Percentiles rank a stretch among this genome's conserved stretches.
phyloP scores from a whole-genome alignment of 1,140 invertebrate species.

The Solenopsis invicta region DNA sequence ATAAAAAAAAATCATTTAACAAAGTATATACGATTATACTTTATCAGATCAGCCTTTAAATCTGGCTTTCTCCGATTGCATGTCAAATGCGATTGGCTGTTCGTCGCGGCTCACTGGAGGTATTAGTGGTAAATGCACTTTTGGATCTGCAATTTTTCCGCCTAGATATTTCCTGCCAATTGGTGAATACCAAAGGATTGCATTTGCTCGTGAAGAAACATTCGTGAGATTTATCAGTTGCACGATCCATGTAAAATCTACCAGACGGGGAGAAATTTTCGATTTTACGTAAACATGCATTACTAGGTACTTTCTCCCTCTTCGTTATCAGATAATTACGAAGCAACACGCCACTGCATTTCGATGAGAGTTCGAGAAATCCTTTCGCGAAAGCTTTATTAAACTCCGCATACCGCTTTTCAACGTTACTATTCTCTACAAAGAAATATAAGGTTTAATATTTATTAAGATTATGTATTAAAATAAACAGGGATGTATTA shows the following conservation, averaged over 20 bases:
- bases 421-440: background rate
- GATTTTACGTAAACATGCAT: slow-evolving; percentile 29
- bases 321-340: slow-evolving; percentile 63
- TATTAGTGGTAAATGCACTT: background rate
- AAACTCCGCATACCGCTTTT: background rate
- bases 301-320: slow-evolving; percentile 10
- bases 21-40: slow-evolving; percentile 21
- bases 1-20: background rate
- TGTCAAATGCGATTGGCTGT: slow-evolving; percentile 30
- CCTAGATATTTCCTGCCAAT: slow-evolving; percentile 68
- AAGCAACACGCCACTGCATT: slow-evolving; percentile 40
- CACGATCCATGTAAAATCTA: background rate
- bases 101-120: background rate
- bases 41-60: background rate
- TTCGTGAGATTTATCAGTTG: slow-evolving; percentile 2
- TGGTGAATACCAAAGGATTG: slow-evolving; percentile 53
- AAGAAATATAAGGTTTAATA: background rate
- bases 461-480: background rate
- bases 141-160: slow-evolving; percentile 32
- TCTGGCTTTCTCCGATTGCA: background rate
- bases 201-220: slow-evolving; percentile 21
- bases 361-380: slow-evolving; percentile 28
- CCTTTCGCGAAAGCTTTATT: slow-evolving; percentile 30
- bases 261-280: background rate
- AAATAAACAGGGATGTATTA: background rate